Evolutionary conservation across 2,888 invertebrate genomes (phyloP).

Genomic region (Unio pictorum): DNA sequence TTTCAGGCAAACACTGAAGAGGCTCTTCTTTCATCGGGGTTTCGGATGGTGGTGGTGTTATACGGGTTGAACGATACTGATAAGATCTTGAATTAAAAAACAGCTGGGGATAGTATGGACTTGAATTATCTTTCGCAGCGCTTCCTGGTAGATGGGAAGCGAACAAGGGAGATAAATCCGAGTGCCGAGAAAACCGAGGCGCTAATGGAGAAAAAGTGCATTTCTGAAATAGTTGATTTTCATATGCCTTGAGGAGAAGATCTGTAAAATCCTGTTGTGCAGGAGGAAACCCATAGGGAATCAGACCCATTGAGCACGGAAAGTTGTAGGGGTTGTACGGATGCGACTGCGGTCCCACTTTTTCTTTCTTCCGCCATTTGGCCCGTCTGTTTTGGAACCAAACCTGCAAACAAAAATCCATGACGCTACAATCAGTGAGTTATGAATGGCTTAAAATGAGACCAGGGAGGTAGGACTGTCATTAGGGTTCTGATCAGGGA

Average conservation of each 20-base stretch:
- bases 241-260: constrained; percentile 64
- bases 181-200: no score
- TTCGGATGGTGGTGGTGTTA: no score
- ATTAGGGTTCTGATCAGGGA: no score
- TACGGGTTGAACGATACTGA: not conserved
- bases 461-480: no score
- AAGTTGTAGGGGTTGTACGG: constrained; percentile 51
- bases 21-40: no score
- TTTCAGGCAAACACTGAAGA: no score
- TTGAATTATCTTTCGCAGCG: no score
- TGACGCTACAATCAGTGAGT: not conserved
- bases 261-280: constrained; percentile 55
- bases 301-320: constrained; percentile 20
- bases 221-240: constrained; percentile 47
- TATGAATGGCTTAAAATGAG: no score
- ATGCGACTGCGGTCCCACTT: constrained; percentile 72
- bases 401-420: constrained; percentile 80
- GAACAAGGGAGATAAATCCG: no score
- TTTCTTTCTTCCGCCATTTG: constrained; percentile 99
- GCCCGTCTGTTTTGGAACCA: constrained; percentile 99
- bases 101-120: not conserved
- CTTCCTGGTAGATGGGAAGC: no score
- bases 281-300: constrained; percentile 21
- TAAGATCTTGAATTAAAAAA: constrained; percentile 3
- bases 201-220: constrained; percentile 9